A percentile compares a stretch with the other conserved stretches of the same genome.
Conservation (phyloP, 1,140 invertebrate species). For the Drosophila erecta region DNA sequence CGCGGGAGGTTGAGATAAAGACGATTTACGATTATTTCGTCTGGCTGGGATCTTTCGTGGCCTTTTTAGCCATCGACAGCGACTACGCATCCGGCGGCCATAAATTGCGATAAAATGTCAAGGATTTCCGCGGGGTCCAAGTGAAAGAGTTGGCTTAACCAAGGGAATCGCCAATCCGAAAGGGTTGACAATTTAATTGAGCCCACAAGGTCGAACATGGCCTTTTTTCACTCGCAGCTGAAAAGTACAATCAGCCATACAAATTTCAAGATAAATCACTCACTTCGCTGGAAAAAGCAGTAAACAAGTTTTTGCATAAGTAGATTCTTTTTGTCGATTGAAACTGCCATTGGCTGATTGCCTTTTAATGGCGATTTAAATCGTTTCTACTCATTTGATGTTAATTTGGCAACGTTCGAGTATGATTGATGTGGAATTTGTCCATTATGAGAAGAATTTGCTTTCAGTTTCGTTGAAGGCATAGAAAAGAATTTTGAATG, state of each 20-base stretch:
- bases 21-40: constrained; percentile 77
- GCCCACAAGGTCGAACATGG: constrained; percentile 29
- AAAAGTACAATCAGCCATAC: constrained; percentile 26
- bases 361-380: constrained; percentile 69
- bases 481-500: constrained; percentile 57
- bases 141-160: constrained; percentile 61
- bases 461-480: constrained; percentile 40
- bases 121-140: constrained; percentile 56
- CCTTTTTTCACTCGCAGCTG: constrained; percentile 27
- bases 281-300: constrained; percentile 18
- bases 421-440: constrained; percentile 64
- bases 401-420: constrained; percentile 53
- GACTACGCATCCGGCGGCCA: constrained; percentile 50
- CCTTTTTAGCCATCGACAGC: constrained; percentile 52
- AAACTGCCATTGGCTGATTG: constrained; percentile 70
- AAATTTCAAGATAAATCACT: constrained; percentile 36
- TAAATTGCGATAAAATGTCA: constrained; percentile 74
- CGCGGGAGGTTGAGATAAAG: constrained; percentile 39
- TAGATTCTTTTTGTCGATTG: constrained; percentile 68
- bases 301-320: constrained; percentile 64
- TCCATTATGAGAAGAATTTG: constrained; percentile 46
- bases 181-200: constrained; percentile 74
- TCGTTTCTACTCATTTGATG: constrained; percentile 36
- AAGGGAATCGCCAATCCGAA: constrained; percentile 43
- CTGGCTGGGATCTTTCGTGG: constrained; percentile 33